Conservation (phyloP, 2,797 vertebrate species). For the Lepus townsendii region DNA sequence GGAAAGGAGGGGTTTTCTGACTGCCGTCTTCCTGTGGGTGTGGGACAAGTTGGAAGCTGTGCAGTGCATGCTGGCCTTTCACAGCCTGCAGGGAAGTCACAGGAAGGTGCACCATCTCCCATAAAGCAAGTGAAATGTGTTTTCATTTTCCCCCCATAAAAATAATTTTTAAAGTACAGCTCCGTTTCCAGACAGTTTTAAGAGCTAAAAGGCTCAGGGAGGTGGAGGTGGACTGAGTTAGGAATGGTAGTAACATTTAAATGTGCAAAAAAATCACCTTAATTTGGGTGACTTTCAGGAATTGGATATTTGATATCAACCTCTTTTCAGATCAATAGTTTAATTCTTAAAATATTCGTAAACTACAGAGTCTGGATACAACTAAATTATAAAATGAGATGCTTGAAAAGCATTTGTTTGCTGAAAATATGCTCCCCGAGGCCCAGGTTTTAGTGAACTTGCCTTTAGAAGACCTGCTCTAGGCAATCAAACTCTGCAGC, state of each 20-base stretch:
- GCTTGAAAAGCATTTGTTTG: slow-evolving; percentile 80
- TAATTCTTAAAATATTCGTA: slow-evolving; percentile 72
- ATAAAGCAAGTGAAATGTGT: slow-evolving; percentile 75
- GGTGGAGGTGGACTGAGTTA: background rate
- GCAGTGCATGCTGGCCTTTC: background rate
- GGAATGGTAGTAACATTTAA: slow-evolving; percentile 58
- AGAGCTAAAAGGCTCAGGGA: slow-evolving; percentile 69
- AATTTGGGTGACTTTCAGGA: slow-evolving; percentile 65
- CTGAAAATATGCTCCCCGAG: slow-evolving; percentile 64
- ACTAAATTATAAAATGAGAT: slow-evolving; percentile 78
- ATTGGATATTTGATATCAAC: slow-evolving; percentile 60
- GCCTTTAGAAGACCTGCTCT: slow-evolving; percentile 83
- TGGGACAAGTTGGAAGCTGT: background rate
- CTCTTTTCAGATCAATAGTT: slow-evolving; percentile 76
- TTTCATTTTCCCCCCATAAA: slow-evolving; percentile 79
- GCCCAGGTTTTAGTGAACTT: slow-evolving; percentile 82
- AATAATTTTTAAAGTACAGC: slow-evolving; percentile 76
- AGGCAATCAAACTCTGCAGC: slow-evolving; percentile 80
- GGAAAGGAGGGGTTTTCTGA: slow-evolving; percentile 9
- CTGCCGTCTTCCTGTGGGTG: background rate
- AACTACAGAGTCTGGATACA: slow-evolving; percentile 69
- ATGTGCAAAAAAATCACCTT: slow-evolving; percentile 75
- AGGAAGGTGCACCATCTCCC: slow-evolving; percentile 50
- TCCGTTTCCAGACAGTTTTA: slow-evolving; percentile 77
- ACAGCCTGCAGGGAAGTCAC: background rate